Evolutionary conservation across 35 echinoderm and acorn worm species (phyloP).

Genomic region (Ophiothrix spiculata): DNA sequence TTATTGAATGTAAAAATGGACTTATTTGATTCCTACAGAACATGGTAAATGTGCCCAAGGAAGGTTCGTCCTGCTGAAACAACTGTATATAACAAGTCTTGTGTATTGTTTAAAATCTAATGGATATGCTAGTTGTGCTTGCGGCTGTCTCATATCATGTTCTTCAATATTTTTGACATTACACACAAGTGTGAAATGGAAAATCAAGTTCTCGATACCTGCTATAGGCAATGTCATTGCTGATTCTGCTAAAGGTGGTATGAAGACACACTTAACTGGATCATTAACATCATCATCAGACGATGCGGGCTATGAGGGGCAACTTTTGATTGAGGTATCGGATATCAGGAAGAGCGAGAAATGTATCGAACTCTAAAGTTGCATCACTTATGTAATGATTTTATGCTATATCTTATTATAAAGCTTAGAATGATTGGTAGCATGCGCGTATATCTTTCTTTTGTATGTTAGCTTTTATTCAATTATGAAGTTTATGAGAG

Average conservation of each 20-base stretch:
- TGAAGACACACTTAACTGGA: neutral
- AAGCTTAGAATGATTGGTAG: too few relatives aligned
- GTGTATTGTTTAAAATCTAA: conserved; percentile 14
- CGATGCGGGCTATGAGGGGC: neutral
- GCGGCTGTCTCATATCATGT: neutral
- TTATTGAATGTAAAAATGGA: neutral
- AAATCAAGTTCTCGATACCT: neutral
- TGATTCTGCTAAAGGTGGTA: neutral
- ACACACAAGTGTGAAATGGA: neutral
- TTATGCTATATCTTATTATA: too few relatives aligned
- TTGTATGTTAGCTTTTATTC: too few relatives aligned
- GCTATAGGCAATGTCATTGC: neutral
- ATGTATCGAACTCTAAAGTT: neutral
- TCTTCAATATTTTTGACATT: neutral
- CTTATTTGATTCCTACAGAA: conserved; percentile 9
- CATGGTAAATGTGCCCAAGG: neutral
- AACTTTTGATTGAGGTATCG: neutral
- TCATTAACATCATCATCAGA: neutral
- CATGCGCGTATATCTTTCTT: too few relatives aligned
- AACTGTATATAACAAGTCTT: neutral
- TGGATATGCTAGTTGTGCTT: neutral
- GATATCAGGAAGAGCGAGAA: neutral
- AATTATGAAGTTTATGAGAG: too few relatives aligned
- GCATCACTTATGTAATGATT: neutral
- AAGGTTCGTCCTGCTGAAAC: neutral